Evolutionary conservation across 1,140 invertebrate genomes (phyloP).

Genomic region (Pseudoatta argentina): DNA sequence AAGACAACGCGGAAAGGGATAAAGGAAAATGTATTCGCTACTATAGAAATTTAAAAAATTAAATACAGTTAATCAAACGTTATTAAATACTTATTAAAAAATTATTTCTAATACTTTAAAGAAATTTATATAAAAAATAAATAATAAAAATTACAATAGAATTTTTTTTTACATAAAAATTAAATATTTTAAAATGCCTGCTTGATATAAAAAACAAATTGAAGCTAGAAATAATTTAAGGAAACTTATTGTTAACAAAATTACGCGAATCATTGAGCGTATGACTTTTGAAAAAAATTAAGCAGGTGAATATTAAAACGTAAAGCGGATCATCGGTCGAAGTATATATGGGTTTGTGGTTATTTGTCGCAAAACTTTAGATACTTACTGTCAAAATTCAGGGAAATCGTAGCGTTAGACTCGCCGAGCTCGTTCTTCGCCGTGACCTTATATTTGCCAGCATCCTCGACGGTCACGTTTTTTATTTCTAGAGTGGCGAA

Average conservation of each 20-base stretch:
- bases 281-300: slow-evolving; percentile 34
- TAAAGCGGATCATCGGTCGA: slow-evolving; percentile 45
- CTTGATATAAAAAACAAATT: background rate
- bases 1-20: background rate
- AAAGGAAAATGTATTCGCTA: background rate
- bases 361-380: background rate
- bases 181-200: background rate
- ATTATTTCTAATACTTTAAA: background rate
- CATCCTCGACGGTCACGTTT: slow-evolving; percentile 98
- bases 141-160: background rate
- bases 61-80: background rate
- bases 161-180: background rate
- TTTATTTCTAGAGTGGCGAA: slow-evolving; percentile 96
- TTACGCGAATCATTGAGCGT: background rate
- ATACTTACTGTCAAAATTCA: slow-evolving; percentile 99
- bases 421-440: slow-evolving; percentile 98
- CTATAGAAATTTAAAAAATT: background rate
- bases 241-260: background rate
- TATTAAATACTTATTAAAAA: background rate
- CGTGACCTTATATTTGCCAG: slow-evolving; percentile 98
- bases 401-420: slow-evolving; percentile 97
- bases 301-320: background rate
- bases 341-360: slow-evolving; percentile 16
- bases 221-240: background rate
- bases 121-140: background rate